Conservation (phyloP, 2,113 vertebrate species). For the Channa maculata region DNA sequence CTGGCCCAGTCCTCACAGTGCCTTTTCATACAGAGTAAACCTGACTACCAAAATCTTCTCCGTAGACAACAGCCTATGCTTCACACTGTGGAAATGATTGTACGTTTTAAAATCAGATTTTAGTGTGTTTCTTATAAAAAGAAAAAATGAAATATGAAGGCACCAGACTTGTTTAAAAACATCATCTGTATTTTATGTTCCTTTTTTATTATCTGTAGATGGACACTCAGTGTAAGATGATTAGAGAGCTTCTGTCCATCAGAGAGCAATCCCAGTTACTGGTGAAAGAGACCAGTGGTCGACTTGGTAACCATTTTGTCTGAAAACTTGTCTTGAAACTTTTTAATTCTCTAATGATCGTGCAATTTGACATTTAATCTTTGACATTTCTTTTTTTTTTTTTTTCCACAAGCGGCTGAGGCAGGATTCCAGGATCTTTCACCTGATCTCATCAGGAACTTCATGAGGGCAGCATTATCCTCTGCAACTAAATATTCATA, state of each 20-base stretch:
- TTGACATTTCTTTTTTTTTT: conserved; percentile 16
- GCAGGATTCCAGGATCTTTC: conserved; percentile 78
- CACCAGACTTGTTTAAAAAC: not conserved
- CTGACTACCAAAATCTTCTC: conserved; percentile 78
- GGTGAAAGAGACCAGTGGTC: conserved; percentile 80
- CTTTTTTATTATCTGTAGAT: conserved; percentile 66
- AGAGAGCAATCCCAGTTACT: conserved; percentile 74
- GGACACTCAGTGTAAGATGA: conserved; percentile 80
- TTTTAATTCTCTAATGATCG: not conserved
- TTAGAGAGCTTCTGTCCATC: conserved; percentile 74
- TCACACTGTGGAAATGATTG: conserved; percentile 76
- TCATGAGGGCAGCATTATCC: conserved; percentile 64
- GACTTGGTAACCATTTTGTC: conserved; percentile 73
- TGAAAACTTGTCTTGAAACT: conserved; percentile 9
- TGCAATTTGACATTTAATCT: not conserved
- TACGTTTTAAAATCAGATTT: conserved; percentile 49
- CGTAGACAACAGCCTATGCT: conserved; percentile 71
- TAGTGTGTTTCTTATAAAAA: no score
- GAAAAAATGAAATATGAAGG: not conserved
- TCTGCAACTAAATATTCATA: conserved; percentile 43
- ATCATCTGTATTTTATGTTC: no score
- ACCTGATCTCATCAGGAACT: conserved; percentile 68
- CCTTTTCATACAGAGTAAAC: conserved; percentile 79
- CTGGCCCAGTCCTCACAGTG: conserved; percentile 80
- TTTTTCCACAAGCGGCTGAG: conserved; percentile 62